Base-by-base conservation (phyloP, 2,888 invertebrate genomes). In the Ichneumoninae sp. region DNA sequence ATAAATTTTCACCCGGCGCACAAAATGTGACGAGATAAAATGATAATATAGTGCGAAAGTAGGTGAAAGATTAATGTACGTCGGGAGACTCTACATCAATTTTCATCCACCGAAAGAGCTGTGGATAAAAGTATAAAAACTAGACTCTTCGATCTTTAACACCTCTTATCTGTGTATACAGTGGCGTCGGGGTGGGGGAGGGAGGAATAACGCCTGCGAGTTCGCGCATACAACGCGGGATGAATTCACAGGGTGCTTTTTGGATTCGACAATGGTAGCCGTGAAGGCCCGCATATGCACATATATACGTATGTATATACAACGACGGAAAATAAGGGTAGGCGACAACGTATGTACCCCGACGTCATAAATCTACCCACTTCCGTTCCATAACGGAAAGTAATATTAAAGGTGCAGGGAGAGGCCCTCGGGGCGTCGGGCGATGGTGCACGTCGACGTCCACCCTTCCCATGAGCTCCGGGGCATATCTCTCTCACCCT, bases 331-430 rank as follows among this genome's bases (percentile, higher is more conserved):
- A 70, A 47, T 52, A 72, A 71, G 10, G 80, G 40, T 30, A 68
- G 68, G 82, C 76, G 82, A 84, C 86, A 82, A 87, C 87, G 86
- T 84, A 83, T 86, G 88, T 86, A 85, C 82, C 68, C 74, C 75
- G 68, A 71, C 86, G 80, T 89, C 89, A 91, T 92, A 92, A 91
- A 91, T 91, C 91, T 87, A 87, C 81, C 84, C 88, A 86, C 90
- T 90, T 91, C 90, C 91, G 90, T 86, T 87, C 89, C 88, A 86
- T 88, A 89, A 89, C 87, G 89, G 90, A 88, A 89, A 90, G 90
- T 91, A 90, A 91, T 91, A 90, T 91, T 90, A 87, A 90, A 91
- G 88, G 85, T 85, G 74, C 60, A 65, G 66, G 57, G 82, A 76
- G 71, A 57, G 82, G 52, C 70, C 70, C 76, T 83, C 78, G 75